A percentile compares a stretch with the other conserved stretches of the same genome.
phyloP scores from a whole-genome alignment of 2,113 vertebrate species.

The Taxidea taxus region DNA sequence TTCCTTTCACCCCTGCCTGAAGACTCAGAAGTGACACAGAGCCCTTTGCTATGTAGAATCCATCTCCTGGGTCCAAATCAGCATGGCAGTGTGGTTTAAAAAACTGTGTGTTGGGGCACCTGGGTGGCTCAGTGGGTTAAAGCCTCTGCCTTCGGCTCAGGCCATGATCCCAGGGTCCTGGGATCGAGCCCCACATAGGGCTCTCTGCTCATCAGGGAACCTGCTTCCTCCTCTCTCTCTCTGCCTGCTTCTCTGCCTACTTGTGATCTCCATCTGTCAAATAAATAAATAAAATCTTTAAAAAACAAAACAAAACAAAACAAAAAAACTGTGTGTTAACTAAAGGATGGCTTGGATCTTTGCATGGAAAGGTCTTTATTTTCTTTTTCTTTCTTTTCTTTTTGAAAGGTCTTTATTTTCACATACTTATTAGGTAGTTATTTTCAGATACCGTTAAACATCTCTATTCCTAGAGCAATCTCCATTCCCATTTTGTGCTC shows the following conservation, averaged over 20 bases:
- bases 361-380: not conserved
- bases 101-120: too few relatives aligned
- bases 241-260: too few relatives aligned
- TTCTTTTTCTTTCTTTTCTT: not conserved
- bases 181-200: too few relatives aligned
- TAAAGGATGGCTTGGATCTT: not conserved
- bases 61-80: not conserved
- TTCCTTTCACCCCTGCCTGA: not conserved
- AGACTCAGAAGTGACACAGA: not conserved
- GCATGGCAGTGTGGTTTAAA: not conserved
- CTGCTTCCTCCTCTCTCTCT: too few relatives aligned
- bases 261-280: too few relatives aligned
- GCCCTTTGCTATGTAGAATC: not conserved
- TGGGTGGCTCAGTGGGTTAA: too few relatives aligned
- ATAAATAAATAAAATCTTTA: too few relatives aligned
- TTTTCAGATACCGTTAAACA: slow-evolving; percentile 11
- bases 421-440: not conserved
- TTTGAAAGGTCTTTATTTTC: not conserved
- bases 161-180: too few relatives aligned
- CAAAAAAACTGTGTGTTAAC: not conserved
- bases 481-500: not conserved
- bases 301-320: too few relatives aligned
- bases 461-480: not conserved
- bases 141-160: too few relatives aligned
- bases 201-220: too few relatives aligned